phyloP scores from a whole-genome alignment of 2,797 vertebrate species.

The Takifugu rubripes region DNA sequence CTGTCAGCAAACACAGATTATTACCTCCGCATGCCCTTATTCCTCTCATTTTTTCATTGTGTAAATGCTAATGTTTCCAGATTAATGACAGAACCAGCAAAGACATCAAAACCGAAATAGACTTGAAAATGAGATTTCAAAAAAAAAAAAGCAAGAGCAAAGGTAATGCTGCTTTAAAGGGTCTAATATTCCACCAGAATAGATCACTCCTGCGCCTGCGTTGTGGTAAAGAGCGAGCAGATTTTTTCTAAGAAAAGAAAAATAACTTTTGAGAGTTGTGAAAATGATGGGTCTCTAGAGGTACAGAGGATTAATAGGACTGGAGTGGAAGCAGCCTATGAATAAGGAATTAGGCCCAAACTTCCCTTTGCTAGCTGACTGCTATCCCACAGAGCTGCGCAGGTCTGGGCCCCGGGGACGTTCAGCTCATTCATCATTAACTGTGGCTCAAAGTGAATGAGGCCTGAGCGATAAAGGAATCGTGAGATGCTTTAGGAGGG shows the following conservation, averaged over 20 bases:
- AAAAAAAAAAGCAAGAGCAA: background rate
- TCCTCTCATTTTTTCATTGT: conserved; percentile 12
- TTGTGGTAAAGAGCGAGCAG: conserved; percentile 12
- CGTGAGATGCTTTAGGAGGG: conserved; percentile 20
- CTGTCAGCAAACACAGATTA: conserved; percentile 23
- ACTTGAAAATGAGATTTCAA: conserved; percentile 1
- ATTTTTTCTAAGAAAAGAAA: conserved; percentile 9
- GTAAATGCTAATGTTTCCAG: conserved; percentile 17
- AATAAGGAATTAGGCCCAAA: conserved; percentile 57
- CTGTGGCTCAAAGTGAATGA: conserved; percentile 57
- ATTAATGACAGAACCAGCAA: conserved; percentile 5
- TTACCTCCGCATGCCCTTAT: background rate
- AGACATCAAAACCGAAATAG: conserved; percentile 11
- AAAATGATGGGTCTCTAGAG: conserved; percentile 29
- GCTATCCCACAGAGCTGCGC: conserved; percentile 38
- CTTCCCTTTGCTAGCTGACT: conserved; percentile 33
- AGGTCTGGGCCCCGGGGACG: conserved; percentile 37
- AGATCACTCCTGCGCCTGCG: conserved; percentile 3
- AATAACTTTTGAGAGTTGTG: conserved; percentile 23
- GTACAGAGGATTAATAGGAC: conserved; percentile 12
- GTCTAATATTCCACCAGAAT: conserved; percentile 12
- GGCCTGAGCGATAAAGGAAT: conserved; percentile 32
- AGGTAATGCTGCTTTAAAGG: conserved; percentile 12
- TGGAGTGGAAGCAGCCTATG: conserved; percentile 45
- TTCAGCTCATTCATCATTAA: conserved; percentile 65